Evolutionary conservation across 2,888 invertebrate genomes (phyloP), one percentile per base, ranked within the genome.

Genomic region (Tanytarsus gracilentus): DNA sequence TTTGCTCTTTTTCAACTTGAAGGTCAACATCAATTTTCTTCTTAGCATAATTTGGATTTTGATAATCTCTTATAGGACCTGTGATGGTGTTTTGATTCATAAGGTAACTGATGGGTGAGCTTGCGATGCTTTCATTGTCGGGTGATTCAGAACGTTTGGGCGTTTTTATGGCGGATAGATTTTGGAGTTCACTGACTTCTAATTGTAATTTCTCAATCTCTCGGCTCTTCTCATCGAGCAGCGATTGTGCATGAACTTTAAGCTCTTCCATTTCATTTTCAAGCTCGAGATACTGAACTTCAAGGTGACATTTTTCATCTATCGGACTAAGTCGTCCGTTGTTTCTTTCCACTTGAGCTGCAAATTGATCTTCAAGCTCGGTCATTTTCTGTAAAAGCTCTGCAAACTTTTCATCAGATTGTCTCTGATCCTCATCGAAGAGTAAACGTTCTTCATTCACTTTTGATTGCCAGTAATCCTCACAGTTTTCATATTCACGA

Each of bases 401-500:
- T 1, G 80, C 77, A 64, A 89, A 81, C 65, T 88, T 86, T 66
- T 86, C 86, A 69, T 85, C 88, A 63, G 81, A 85, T 50, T 84
- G 80, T 65, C 80, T 79, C 71, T 87, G 87, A 68, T 89, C 88
- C 63, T 83, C 82, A 66, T 85, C 85, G 68, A 83, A 85, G 61
- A 84, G 73, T 64, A 80, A 81, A 26, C 90, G 78, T 71, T 91
- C 91, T 63, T 86, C 88, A 51, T 84, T 83, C 61, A 91, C 74
- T 72, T 90, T 90, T 29, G 76, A 76, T 52, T 82, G 79, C 91
- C 91, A 92, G 74, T 91, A 91, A 70, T 90, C 90, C 70, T 92
- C 92, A 70, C 88, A 87, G 63, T 83, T 83, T 67, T 90, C 90
- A 69, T 88, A 89, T 69, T 90, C 91, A 48, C 77, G 77, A 66